Conservation (phyloP, 2,797 vertebrate species). For the Atherinosoma microstoma region DNA sequence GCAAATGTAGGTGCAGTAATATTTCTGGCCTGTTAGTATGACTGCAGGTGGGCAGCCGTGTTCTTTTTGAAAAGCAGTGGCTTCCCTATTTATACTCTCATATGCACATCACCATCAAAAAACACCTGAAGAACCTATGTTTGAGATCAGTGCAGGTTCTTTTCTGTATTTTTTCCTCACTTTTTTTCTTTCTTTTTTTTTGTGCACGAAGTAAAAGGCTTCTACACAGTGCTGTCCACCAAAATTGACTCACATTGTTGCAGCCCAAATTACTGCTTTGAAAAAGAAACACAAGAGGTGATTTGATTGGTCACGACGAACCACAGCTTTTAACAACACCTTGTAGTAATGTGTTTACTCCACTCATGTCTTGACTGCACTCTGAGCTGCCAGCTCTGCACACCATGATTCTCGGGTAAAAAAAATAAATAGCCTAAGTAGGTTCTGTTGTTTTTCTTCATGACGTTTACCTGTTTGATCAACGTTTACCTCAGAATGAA, state of each 20-base stretch:
- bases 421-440: conserved; percentile 3
- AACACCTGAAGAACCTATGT: too few relatives aligned
- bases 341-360: conserved; percentile 21
- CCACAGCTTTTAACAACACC: conserved; percentile 6
- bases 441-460: neutral
- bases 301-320: conserved; percentile 39
- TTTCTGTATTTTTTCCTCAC: neutral
- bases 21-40: neutral
- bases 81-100: neutral
- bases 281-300: conserved; percentile 8
- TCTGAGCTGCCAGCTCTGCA: conserved; percentile 8
- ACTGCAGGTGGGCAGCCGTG: neutral
- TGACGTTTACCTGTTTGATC: neutral
- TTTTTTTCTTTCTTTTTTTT: neutral
- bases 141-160: neutral
- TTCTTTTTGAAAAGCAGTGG: neutral
- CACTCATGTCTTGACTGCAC: conserved; percentile 17
- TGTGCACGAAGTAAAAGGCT: neutral
- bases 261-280: conserved; percentile 11
- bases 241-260: conserved; percentile 15
- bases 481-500: too few relatives aligned
- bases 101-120: too few relatives aligned
- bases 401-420: neutral
- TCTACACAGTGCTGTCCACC: neutral
- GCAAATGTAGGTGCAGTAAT: neutral